Percentiles rank a stretch among this genome's conserved stretches.
Evolutionary conservation across 2,888 invertebrate species (phyloP).

Genomic region (Rhagium mordax): DNA sequence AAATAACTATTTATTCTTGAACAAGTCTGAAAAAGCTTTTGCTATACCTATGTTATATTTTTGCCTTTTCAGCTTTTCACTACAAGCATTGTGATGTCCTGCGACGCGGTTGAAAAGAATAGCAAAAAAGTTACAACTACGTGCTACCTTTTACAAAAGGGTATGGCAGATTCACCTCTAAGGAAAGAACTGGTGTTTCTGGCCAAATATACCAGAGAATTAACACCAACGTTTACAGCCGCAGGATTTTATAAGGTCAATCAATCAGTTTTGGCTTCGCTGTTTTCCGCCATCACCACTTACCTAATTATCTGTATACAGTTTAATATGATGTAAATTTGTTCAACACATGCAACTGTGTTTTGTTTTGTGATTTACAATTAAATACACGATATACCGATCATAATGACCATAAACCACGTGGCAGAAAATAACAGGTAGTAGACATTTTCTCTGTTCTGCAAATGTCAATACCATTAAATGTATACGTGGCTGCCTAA

Average conservation of each 20-base stretch:
- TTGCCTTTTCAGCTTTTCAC: conserved; percentile 7
- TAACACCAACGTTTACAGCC: conserved; percentile 10
- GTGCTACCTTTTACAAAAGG: conserved; percentile 20
- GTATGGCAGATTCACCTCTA: conserved; percentile 11
- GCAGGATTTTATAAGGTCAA: conserved; percentile 33
- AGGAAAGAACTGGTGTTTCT: conserved; percentile 21
- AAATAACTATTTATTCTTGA: too few species aligned
- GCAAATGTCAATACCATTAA: too few species aligned
- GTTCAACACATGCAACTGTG: not conserved
- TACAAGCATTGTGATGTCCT: conserved; percentile 8
- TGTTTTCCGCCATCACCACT: conserved; percentile 27
- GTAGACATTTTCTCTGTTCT: too few species aligned
- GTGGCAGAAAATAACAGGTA: too few species aligned
- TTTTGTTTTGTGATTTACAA: too few species aligned
- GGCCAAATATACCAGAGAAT: not conserved
- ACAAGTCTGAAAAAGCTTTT: not conserved
- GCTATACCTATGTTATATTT: not conserved
- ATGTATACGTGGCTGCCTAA: too few species aligned
- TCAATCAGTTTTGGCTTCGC: conserved; percentile 12
- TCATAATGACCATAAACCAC: too few species aligned
- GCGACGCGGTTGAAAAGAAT: conserved; percentile 17
- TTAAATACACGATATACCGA: too few species aligned
- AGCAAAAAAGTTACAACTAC: conserved; percentile 5
- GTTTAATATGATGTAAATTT: conserved; percentile 20
- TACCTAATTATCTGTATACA: conserved; percentile 32